Base-by-base conservation (phyloP, 2,113 vertebrate species). In the Clarias gariepinus region DNA sequence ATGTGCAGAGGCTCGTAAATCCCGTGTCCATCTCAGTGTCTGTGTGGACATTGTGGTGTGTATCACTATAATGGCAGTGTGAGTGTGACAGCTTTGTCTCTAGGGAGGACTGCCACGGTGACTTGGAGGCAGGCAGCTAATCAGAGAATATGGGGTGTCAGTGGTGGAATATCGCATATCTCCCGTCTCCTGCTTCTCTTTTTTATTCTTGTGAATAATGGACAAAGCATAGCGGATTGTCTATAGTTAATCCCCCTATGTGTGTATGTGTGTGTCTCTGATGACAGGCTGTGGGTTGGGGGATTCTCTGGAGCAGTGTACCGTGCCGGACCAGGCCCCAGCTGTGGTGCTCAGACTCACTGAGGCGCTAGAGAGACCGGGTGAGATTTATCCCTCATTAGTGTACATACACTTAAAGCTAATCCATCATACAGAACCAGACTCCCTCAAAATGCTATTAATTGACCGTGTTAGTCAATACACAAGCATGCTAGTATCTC, bases 361-460 rank as follows among this genome's bases (percentile, higher is more conserved):
- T 0, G 94, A 95, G 77, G 95, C 95, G 0, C 85, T 95, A 73
- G 95, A 96, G 91, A 95, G 93, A 88, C 91, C 92, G 77, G 94
- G 96, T 96, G 86, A 91, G 91, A 47, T 81, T 78, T 28, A 71
- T 57, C 85, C 61, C 52, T 86, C 76, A 81, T 87, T 68, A 61
- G 58, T 66, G 60, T 68, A 16, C 53, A 68, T 60, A 80, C 12
- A 53, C 81, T 52, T 66, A 66, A 53, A 82, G 47, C 16, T 53
- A 82, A 68, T 68, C 81, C 53, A 63, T 84, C 68, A 84, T 74
- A 74, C 55, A 74, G 12, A 13, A 36, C 53, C 55, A 58, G 30
- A 71, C 19, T 68, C 16, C 41, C 8, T 82, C 61, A 82, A 82
- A 83, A 57, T 71, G 18, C 82, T 83, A 23, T 33, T 41, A 61